Conservation (phyloP, 2,113 vertebrate genomes). For the Carassius auratus region DNA sequence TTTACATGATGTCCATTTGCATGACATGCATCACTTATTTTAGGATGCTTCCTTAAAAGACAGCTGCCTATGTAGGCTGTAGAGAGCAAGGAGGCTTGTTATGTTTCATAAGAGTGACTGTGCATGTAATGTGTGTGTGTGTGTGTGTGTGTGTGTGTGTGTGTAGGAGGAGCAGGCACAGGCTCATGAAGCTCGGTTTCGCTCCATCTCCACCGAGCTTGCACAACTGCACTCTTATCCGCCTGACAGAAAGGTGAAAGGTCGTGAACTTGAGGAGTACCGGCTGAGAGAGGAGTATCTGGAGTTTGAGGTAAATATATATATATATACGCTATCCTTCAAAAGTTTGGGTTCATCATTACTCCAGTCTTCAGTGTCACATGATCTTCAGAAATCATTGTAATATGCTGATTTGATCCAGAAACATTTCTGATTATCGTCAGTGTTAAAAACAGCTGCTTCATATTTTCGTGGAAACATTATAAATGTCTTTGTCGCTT, state of each 20-base stretch:
- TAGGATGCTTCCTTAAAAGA: background rate
- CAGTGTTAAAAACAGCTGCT: background rate
- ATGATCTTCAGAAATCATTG: background rate
- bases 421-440: background rate
- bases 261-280: constrained; percentile 91
- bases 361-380: background rate
- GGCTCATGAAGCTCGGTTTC: constrained; percentile 88
- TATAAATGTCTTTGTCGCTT: too few species aligned
- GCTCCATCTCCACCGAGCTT: constrained; percentile 85
- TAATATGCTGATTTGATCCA: background rate
- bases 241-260: constrained; percentile 89
- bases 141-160: too few species aligned
- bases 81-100: background rate
- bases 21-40: background rate
- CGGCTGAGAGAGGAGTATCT: constrained; percentile 92
- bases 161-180: constrained; percentile 92
- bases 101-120: background rate
- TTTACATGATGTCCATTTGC: background rate
- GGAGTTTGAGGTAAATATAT: constrained; percentile 88
- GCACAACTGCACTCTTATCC: constrained; percentile 86
- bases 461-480: too few species aligned
- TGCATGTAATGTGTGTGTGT: background rate
- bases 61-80: background rate
- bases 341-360: background rate
- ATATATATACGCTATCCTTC: too few species aligned